These are phyloP conservation scores for Xerus rutilus DNA, from an alignment of 2,797 vertebrate genomes.

Conservation along the genomic window DNA sequence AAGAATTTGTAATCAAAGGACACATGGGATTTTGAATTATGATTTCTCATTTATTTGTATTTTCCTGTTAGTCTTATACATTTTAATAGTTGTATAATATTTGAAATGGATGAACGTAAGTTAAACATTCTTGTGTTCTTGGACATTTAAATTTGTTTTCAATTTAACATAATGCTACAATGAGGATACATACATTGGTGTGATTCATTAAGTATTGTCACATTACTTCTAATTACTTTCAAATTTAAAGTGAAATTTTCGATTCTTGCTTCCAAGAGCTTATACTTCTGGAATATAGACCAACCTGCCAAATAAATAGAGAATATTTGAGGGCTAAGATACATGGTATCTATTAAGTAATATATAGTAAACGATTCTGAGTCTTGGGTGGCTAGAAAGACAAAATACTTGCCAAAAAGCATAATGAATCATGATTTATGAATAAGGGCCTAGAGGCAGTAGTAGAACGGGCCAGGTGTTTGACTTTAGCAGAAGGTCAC, in stretches of 20 bases:
- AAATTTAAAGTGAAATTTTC: slow-evolving; percentile 16
- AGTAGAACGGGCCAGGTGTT: background rate
- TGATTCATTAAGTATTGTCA: background rate
- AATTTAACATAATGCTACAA: background rate
- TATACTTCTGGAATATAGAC: slow-evolving; percentile 27
- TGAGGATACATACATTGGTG: background rate
- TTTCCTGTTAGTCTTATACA: slow-evolving; percentile 36
- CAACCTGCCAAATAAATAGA: slow-evolving; percentile 34
- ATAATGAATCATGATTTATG: background rate
- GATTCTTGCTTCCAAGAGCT: background rate
- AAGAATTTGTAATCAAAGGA: background rate
- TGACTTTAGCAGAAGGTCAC: slow-evolving; percentile 11
- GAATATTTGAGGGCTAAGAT: slow-evolving; percentile 5
- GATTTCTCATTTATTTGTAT: background rate
- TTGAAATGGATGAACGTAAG: background rate
- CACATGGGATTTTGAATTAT: slow-evolving; percentile 38
- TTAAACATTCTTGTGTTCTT: slow-evolving; percentile 3
- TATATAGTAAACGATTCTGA: slow-evolving; percentile 44
- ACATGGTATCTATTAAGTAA: background rate
- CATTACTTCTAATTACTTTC: background rate
- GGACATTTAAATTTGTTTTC: slow-evolving; percentile 6
- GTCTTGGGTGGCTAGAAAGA: slow-evolving; percentile 17
- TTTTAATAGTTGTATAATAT: slow-evolving; percentile 49
- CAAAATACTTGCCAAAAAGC: background rate
- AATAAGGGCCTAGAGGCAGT: background rate